Base-by-base conservation (phyloP, 2,888 invertebrate genomes). In the Stegana nigrithorax region DNA sequence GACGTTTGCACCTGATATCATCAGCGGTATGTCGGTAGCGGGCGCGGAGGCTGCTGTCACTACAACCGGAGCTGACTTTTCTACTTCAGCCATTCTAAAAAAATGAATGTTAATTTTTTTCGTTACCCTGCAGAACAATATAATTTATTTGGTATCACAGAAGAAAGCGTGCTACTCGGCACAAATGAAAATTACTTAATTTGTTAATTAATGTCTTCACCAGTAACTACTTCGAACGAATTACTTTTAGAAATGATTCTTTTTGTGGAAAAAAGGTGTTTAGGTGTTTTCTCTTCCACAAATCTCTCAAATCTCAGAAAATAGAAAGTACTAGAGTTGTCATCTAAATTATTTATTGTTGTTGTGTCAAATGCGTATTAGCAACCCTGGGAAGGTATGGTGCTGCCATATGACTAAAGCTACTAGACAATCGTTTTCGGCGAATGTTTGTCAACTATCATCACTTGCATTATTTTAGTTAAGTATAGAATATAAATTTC, bases 71-170 rank as follows among this genome's bases (percentile, higher is more conserved):
- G 73, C 64, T 26, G 67, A 63, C 70, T 84, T 85, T 73, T 83
- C 85, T 70, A 85, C 81, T 73, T 85, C 85, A 71, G 85, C 85
- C 84, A 85, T 85, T n/a, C n/a, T n/a, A n/a, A n/a, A n/a, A n/a
- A n/a, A n/a, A n/a, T n/a, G n/a, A n/a, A n/a, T n/a, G n/a, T n/a
- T n/a, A n/a, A n/a, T n/a, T n/a, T 29, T 29, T 10, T 12, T 36
- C 36, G 4, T 14, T 36, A 8, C 39, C 10, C 39, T n/a, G 42
- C 64, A 39, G 39, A 39, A 8, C 39, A 39, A 17, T 17, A 39
- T 17, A 39, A 39, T n/a, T 39, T 14, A 17, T n/a, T n/a, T 17
- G 39, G n/a, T 14, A 39, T 39, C 39, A 39, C n/a, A 6, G 14
- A 14, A 39, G 17, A 39, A n/a, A n/a, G 17, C 39, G 39, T 17